A percentile compares a stretch with the other conserved stretches of the same genome.
These are phyloP conservation scores for Thunnus albacares DNA, from an alignment of 2,797 vertebrate species.

Conservation along the genomic window DNA sequence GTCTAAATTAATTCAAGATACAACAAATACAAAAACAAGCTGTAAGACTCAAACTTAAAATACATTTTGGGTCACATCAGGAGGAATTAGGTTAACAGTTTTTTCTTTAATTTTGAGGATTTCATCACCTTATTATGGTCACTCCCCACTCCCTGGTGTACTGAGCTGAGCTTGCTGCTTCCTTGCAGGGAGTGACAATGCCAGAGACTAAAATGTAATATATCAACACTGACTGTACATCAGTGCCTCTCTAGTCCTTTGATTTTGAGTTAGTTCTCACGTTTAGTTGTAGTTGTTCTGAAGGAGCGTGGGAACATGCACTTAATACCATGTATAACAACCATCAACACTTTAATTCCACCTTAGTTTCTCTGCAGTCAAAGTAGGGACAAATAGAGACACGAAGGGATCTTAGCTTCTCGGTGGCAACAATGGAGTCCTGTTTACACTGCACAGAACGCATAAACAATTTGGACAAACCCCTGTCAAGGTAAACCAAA, in stretches of 20 bases:
- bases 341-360: slow-evolving; percentile 7
- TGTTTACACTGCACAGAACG: slow-evolving; percentile 1
- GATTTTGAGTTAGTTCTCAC: neutral
- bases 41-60: neutral
- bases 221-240: neutral
- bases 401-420: neutral
- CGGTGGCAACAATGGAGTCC: neutral
- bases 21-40: neutral
- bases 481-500: slow-evolving; percentile 39
- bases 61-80: neutral
- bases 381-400: slow-evolving; percentile 30
- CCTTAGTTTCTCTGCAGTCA: slow-evolving; percentile 22
- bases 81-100: neutral
- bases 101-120: neutral
- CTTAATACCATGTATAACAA: slow-evolving; percentile 15
- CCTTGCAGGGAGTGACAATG: neutral
- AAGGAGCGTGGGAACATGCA: neutral
- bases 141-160: neutral
- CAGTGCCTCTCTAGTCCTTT: neutral
- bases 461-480: too few species aligned
- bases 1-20: neutral
- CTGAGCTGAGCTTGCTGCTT: neutral
- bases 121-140: neutral
- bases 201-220: neutral
- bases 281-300: neutral